These are phyloP conservation scores for Protodeltote pygarga DNA, from an alignment of 2,888 invertebrate genomes.

Conservation along the genomic window DNA sequence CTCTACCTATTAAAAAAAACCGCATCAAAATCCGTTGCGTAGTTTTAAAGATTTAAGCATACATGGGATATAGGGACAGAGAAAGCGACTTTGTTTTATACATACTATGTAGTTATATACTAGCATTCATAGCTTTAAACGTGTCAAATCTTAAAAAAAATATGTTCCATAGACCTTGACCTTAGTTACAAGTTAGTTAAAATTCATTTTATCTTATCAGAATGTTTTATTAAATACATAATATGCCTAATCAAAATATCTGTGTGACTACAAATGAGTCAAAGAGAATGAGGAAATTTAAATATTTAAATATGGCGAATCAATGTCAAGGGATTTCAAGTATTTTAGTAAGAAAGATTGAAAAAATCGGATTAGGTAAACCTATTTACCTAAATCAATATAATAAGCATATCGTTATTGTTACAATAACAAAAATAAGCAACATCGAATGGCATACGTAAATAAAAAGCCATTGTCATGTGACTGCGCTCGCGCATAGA, in stretches of 20 bases:
- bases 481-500: constrained; percentile 52
- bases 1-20: too few relatives aligned
- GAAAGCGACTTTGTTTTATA: too few relatives aligned
- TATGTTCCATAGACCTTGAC: too few relatives aligned
- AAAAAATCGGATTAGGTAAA: neutral
- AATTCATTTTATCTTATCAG: too few relatives aligned
- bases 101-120: too few relatives aligned
- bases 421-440: constrained; percentile 20
- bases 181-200: too few relatives aligned
- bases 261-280: neutral
- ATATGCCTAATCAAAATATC: neutral
- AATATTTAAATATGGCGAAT: constrained; percentile 15
- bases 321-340: constrained; percentile 2
- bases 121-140: too few relatives aligned
- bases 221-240: too few relatives aligned
- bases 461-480: constrained; percentile 50
- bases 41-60: too few relatives aligned
- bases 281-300: constrained; percentile 5
- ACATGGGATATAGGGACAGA: too few relatives aligned
- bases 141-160: too few relatives aligned
- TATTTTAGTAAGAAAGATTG: neutral
- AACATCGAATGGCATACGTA: constrained; percentile 15
- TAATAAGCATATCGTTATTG: constrained; percentile 11
- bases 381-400: constrained; percentile 1
- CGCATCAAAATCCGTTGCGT: too few relatives aligned